Percentiles rank a stretch among this genome's conserved stretches.
Evolutionary conservation across 2,113 vertebrate species (phyloP).

Genomic region (Odocoileus hemionus): DNA sequence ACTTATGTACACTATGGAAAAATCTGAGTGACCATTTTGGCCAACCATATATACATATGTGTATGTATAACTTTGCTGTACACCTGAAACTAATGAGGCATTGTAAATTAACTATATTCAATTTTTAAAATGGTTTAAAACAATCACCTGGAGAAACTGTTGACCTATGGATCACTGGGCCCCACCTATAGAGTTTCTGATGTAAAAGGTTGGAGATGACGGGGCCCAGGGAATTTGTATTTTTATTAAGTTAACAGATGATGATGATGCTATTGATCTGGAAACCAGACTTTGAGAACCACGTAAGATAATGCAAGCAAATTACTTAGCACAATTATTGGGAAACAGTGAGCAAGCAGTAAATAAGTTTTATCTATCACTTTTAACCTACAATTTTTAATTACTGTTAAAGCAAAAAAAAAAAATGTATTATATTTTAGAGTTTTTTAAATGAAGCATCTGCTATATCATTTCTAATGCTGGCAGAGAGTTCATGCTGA

Average conservation of each 20-base stretch:
- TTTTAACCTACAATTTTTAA: background rate
- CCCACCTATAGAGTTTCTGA: background rate
- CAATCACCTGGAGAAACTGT: background rate
- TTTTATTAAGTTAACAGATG: background rate
- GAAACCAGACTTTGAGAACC: background rate
- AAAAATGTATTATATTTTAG: background rate
- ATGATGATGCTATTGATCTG: background rate
- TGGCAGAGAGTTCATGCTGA: background rate
- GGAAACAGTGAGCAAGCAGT: background rate
- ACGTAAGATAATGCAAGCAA: background rate
- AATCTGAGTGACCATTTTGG: background rate
- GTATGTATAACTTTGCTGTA: background rate
- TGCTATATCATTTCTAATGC: background rate
- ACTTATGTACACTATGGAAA: background rate
- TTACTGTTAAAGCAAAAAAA: slow-evolving; percentile 12
- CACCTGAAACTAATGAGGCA: background rate
- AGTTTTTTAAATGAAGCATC: background rate
- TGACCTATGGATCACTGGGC: no score
- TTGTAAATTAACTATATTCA: background rate
- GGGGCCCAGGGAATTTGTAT: fast-evolving
- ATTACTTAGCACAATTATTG: background rate
- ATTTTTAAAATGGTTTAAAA: background rate
- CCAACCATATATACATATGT: background rate
- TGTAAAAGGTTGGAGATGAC: background rate
- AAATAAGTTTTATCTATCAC: background rate